Evolutionary conservation across 1,140 invertebrate genomes (phyloP), one percentile per base, ranked within the genome.

Genomic region (Monochamus saltuarius): DNA sequence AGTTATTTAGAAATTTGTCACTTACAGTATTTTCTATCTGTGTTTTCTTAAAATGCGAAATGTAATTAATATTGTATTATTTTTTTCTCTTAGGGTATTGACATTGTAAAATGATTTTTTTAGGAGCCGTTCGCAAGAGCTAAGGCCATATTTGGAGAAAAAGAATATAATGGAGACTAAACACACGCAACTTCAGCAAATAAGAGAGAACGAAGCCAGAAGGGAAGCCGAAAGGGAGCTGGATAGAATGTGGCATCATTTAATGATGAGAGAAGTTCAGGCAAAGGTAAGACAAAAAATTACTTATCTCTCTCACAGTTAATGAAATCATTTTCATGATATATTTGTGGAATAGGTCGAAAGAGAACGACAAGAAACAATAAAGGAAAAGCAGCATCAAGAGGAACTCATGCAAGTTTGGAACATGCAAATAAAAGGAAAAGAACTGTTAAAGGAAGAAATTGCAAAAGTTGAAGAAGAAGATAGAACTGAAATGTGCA

Each of bases 111-210:
- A 16, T 51, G 38, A 43, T 55, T 57, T 40, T 53, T 63, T 19
- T 38, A 75, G 73, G 16, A 38, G 67, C n/a, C 62, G 67, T 13
- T 71, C 64, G 51, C 60, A 64, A 43, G 69, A 73, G 34, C 53
- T 75, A 17, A 59, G 70, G 19, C 68, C 70, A n/a, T 45, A 42
- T 19, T 11, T 75, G 3, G 49, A 39, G 0, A 70, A 73, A 37
- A 66, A 70, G 53, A 52, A 67, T 45, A 42, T 73, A 7, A 53
- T 68, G 10, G 73, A 77, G 59, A 67, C 69, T 4, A 75, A 77
- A 64, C 56, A 69, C n/a, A 34, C 46, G 7, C 72, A 77, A 51
- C 60, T 75, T 42, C 70, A 74, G 50, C 75, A 77, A 65, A 77
- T 77, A 38, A 65, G 68, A 45, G 75, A 77, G 46, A 75, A 77